Percentiles rank a stretch among this genome's conserved stretches.
Conservation (phyloP, 2,797 vertebrate genomes). For the Champsocephalus esox region DNA sequence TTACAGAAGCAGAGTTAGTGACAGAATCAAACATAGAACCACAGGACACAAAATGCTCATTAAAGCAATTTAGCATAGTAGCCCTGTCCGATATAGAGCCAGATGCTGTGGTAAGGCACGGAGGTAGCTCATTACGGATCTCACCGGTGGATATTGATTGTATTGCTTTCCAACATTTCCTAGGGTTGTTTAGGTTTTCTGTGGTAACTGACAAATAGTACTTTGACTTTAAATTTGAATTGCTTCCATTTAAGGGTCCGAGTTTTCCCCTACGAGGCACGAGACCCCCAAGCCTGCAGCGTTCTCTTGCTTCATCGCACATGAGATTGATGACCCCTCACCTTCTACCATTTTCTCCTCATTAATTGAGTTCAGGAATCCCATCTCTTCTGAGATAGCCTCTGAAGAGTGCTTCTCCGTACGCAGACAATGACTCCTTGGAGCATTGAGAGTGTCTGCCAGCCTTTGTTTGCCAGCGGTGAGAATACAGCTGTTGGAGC, state of each 20-base stretch:
- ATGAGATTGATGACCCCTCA: constrained; percentile 61
- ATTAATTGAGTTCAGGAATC: constrained; percentile 58
- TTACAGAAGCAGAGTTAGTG: too few species aligned
- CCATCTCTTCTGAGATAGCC: constrained; percentile 38
- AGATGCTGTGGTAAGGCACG: too few species aligned
- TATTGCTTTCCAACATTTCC: too few species aligned
- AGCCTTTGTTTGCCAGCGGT: constrained; percentile 57
- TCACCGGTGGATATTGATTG: too few species aligned
- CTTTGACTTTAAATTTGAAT: background rate
- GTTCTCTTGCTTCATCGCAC: constrained; percentile 15
- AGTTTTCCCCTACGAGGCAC: constrained; percentile 4
- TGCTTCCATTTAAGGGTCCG: constrained; percentile 31
- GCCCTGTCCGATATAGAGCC: too few species aligned
- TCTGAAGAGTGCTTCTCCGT: constrained; percentile 25
- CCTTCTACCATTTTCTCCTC: constrained; percentile 54
- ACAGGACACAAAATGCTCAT: too few species aligned
- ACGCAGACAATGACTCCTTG: constrained; percentile 38
- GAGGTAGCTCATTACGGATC: too few species aligned
- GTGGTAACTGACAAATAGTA: too few species aligned
- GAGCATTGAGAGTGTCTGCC: constrained; percentile 35
- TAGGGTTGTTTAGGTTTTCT: too few species aligned
- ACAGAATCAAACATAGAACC: too few species aligned
- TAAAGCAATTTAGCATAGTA: too few species aligned
- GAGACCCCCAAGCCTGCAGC: constrained; percentile 12
- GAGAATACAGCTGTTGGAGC: constrained; percentile 35